phyloP scores from a whole-genome alignment of 2,888 invertebrate species.

The Cerceris rybyensis region DNA sequence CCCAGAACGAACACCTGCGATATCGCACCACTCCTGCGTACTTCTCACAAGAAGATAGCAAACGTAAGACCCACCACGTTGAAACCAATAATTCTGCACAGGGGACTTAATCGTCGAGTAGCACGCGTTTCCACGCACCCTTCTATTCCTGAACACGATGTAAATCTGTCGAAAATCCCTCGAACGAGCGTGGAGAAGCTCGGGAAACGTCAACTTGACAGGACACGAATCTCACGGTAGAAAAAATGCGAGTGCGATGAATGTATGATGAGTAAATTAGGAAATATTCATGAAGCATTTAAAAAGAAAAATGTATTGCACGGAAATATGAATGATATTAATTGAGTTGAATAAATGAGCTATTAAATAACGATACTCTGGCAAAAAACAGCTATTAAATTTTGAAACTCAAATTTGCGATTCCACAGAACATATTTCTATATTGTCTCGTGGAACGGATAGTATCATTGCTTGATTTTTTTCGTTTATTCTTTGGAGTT shows the following conservation, averaged over 20 bases:
- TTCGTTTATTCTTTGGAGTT: too few species aligned
- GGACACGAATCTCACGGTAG: background rate
- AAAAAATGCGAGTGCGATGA: background rate
- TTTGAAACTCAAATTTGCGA: too few species aligned
- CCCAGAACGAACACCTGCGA: conserved; percentile 31
- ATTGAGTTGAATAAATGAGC: too few species aligned
- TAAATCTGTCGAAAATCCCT: conserved; percentile 2
- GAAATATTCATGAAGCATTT: too few species aligned
- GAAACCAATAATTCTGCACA: conserved; percentile 13
- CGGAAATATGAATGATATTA: background rate
- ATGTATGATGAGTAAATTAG: too few species aligned
- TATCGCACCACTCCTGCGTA: conserved; percentile 1
- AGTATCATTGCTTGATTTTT: too few species aligned
- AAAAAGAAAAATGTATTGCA: background rate
- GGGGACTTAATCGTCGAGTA: conserved; percentile 25
- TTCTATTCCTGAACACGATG: background rate
- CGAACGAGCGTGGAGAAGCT: background rate
- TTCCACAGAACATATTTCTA: too few species aligned
- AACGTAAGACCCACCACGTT: conserved; percentile 18
- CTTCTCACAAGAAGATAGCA: conserved; percentile 13
- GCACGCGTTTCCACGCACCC: conserved; percentile 7
- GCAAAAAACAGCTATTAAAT: too few species aligned
- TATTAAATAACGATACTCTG: background rate
- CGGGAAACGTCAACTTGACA: background rate
- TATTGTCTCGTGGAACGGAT: too few species aligned